Base-by-base conservation (phyloP, 23 tunicate species). In the Ascidia mentula region DNA sequence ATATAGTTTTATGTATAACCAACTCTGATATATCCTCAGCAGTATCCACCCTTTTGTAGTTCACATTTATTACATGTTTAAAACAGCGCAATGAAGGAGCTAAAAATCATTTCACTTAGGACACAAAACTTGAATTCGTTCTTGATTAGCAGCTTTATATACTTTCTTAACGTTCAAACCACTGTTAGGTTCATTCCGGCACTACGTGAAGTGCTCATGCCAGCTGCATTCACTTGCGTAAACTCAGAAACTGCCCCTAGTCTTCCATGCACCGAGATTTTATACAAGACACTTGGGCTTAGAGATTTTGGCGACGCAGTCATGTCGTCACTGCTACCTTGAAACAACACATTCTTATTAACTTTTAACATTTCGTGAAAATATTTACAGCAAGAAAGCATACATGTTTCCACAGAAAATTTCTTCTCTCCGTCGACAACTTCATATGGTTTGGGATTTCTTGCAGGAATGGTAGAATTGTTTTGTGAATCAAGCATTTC, bases 121-220 rank as follows among this genome's bases (percentile, higher is more conserved):
- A 53, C 65, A 53, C 22, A 53, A 5, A 6, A n/a, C n/a, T n/a
- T n/a, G n/a, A n/a, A 28, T 42, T 42, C 53, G 15, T 53, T 53
- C 65, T 53, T 53, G 65, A 53, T 53, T 53, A 53, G 65, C 65
- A 53, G 65, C 65, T 53, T 53, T 3, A 42, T 12, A 42, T 42
- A 3, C 4, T 26, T 53, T 53, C 12, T 53, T 53, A 5, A 28
- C 13, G 24, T 53, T 53, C 13, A 53, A 53, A 53, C 65, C 4
- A 53, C 65, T 9, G 22, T 53, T 9, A 53, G 13, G 24, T 53
- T 28, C 65, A 53, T 26, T 53, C 65, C 65, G 2, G 24, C 65
- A 26, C 65, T 28, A 20, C 24, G 65, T 26, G 28, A 26, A 9
- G 24, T 6, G 65, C 24, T 53, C 13, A 53, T 26, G 24, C 65